Conservation (phyloP, 2,113 vertebrate species). For the Phylloscopus trochilus region DNA sequence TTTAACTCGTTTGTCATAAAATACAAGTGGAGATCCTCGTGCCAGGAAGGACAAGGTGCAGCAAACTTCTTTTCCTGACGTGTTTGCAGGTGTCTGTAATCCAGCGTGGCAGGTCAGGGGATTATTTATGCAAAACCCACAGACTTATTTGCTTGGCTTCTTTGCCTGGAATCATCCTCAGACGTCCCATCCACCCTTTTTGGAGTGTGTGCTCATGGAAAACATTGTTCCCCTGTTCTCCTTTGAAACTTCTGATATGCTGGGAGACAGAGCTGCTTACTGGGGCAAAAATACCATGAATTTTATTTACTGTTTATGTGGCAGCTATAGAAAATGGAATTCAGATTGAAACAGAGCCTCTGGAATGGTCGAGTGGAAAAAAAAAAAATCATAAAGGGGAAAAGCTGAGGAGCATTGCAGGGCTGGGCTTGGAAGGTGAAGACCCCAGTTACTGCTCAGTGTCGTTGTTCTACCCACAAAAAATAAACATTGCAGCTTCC, state of each 20-base stretch:
- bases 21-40: slow-evolving; percentile 19
- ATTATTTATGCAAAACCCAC: neutral
- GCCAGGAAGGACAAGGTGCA: neutral
- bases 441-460: neutral
- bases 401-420: neutral
- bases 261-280: slow-evolving; percentile 58
- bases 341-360: neutral
- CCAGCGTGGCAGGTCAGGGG: neutral
- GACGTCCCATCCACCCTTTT: neutral
- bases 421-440: neutral
- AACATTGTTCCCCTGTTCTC: slow-evolving; percentile 2
- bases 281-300: slow-evolving; percentile 41
- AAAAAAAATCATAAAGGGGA: neutral
- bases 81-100: slow-evolving; percentile 35
- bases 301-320: slow-evolving; percentile 56
- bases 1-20: slow-evolving; percentile 47
- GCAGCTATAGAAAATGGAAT: slow-evolving; percentile 39
- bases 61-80: neutral
- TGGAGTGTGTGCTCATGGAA: slow-evolving; percentile 18
- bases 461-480: neutral
- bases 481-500: neutral
- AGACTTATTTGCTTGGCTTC: neutral
- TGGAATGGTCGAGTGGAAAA: neutral
- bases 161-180: neutral
- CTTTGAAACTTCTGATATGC: slow-evolving; percentile 15